Conservation (phyloP, 2,888 invertebrate species). For the Kuschelorhynchus macadamiae region DNA sequence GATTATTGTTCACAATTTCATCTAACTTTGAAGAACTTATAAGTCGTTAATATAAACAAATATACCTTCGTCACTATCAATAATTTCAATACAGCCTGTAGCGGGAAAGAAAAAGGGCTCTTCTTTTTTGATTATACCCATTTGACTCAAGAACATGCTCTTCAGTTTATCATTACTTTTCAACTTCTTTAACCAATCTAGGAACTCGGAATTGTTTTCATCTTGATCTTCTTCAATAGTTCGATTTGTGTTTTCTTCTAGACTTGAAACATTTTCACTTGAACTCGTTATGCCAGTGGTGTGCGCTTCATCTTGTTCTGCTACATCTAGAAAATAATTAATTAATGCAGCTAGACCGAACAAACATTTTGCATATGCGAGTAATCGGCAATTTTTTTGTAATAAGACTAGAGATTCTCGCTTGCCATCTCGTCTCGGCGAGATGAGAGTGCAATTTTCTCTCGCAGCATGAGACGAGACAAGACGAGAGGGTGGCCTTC, state of each 20-base stretch:
- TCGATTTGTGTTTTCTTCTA: not conserved
- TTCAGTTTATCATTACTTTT: slow-evolving; percentile 34
- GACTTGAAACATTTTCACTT: slow-evolving; percentile 13
- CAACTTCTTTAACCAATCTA: slow-evolving; percentile 37
- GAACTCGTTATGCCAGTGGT: slow-evolving; percentile 19
- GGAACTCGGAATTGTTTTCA: slow-evolving; percentile 34
- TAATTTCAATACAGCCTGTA: slow-evolving; percentile 35
- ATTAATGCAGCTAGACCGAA: too few relatives aligned
- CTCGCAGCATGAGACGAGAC: too few relatives aligned
- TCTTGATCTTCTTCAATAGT: slow-evolving; percentile 29
- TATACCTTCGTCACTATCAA: slow-evolving; percentile 44
- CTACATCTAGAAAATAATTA: slow-evolving; percentile 10
- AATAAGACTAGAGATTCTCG: too few relatives aligned
- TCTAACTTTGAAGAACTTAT: too few relatives aligned
- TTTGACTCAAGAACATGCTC: slow-evolving; percentile 29
- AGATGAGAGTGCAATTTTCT: too few relatives aligned
- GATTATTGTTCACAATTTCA: too few relatives aligned
- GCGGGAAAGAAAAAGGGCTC: not conserved
- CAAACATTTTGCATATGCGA: too few relatives aligned
- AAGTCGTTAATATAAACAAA: too few relatives aligned
- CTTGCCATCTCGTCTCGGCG: too few relatives aligned
- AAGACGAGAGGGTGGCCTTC: too few relatives aligned
- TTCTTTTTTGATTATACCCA: slow-evolving; percentile 36
- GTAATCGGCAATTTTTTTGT: too few relatives aligned
- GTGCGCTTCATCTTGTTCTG: not conserved